Percentiles rank a stretch among this genome's conserved stretches.
These are phyloP conservation scores for Eudasyphora cyanicolor DNA, from an alignment of 2,888 invertebrate genomes.

Conservation along the genomic window DNA sequence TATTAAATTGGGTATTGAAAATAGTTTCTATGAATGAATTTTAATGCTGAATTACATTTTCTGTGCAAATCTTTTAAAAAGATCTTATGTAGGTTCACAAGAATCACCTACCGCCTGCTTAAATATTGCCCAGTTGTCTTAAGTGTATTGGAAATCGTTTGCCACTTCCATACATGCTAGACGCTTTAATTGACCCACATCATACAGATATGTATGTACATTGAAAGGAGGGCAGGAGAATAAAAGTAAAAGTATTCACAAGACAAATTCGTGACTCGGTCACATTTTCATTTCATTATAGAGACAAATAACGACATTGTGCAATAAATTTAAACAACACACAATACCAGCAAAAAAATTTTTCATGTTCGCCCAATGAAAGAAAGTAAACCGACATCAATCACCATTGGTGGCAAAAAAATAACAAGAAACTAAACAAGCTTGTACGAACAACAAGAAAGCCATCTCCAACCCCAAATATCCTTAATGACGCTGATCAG, in stretches of 20 bases:
- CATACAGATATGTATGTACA: no score
- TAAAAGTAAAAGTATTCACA: conserved; percentile 15
- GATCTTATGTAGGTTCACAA: no score
- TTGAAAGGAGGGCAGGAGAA: neutral
- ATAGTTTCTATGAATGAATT: no score
- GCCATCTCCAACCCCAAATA: conserved; percentile 42
- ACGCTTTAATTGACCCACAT: conserved; percentile 16
- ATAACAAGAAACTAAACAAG: conserved; percentile 33
- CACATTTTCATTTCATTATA: conserved; percentile 36
- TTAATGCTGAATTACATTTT: no score
- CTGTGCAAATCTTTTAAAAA: no score
- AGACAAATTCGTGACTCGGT: conserved; percentile 50
- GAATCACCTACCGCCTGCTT: neutral
- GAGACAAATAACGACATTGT: conserved; percentile 25
- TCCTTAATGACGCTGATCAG: conserved; percentile 42
- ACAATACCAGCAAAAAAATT: conserved; percentile 18
- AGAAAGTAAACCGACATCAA: conserved; percentile 61
- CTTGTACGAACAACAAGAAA: conserved; percentile 16
- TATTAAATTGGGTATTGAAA: no score
- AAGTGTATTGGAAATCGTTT: neutral
- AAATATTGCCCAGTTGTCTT: neutral
- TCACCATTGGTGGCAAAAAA: conserved; percentile 39
- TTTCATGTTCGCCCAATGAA: conserved; percentile 51
- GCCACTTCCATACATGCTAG: neutral
- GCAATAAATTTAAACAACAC: conserved; percentile 18